Evolutionary conservation across 2,113 vertebrate species (phyloP).

Genomic region (Prolemur simus): DNA sequence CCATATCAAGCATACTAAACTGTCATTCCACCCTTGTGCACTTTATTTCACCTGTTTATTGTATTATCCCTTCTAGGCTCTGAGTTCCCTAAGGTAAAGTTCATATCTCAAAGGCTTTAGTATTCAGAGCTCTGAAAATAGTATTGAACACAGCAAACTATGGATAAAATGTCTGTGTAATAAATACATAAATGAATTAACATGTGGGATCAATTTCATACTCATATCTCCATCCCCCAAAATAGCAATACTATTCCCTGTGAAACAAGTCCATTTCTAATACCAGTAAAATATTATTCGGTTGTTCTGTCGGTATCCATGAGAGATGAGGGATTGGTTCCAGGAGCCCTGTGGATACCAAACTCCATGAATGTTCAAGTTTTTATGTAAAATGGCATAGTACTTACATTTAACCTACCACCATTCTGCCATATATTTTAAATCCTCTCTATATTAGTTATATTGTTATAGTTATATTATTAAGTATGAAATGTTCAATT

Average conservation of each 20-base stretch:
- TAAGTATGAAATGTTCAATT: too few species aligned
- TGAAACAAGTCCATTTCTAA: not conserved
- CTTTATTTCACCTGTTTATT: not conserved
- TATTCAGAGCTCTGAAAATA: not conserved
- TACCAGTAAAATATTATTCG: not conserved
- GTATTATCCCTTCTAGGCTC: not conserved
- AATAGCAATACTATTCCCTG: not conserved
- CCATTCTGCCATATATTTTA: not conserved
- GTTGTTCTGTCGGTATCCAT: not conserved
- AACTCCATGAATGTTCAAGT: not conserved
- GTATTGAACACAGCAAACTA: not conserved
- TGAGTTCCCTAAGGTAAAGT: not conserved
- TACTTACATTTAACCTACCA: not conserved
- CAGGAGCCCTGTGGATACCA: not conserved
- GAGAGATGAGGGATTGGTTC: not conserved
- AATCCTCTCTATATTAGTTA: not conserved
- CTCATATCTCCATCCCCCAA: not conserved
- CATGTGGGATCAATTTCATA: not conserved
- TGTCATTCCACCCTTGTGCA: not conserved
- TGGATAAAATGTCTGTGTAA: not conserved
- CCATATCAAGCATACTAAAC: too few species aligned
- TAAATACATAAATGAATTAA: not conserved
- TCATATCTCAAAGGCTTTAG: not conserved
- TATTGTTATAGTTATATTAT: too few species aligned
- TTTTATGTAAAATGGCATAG: not conserved